These are phyloP conservation scores for Crepidodera aurea DNA, from an alignment of 2,888 invertebrate genomes.

Conservation along the genomic window DNA sequence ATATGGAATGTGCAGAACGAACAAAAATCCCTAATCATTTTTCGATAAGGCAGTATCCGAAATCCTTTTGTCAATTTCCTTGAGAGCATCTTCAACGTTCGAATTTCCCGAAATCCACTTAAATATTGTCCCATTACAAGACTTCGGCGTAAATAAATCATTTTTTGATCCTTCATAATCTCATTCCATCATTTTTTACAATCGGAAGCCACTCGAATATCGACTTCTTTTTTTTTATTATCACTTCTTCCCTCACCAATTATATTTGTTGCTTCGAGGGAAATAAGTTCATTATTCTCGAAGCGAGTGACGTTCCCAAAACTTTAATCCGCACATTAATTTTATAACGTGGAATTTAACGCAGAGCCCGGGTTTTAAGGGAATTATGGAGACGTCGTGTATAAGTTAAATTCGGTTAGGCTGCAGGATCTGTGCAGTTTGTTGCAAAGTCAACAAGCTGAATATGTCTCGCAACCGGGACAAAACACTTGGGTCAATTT, in stretches of 20 bases:
- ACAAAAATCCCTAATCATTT: slow-evolving; percentile 11
- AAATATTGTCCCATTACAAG: slow-evolving; percentile 21
- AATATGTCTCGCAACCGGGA: slow-evolving; percentile 1
- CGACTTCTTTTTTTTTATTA: background rate
- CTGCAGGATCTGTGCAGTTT: slow-evolving; percentile 25
- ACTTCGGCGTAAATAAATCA: slow-evolving; percentile 21
- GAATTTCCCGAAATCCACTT: slow-evolving; percentile 23
- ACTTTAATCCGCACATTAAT: slow-evolving; percentile 29
- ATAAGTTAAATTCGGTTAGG: slow-evolving; percentile 24
- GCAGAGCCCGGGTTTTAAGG: slow-evolving; percentile 14
- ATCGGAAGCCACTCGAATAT: slow-evolving; percentile 21
- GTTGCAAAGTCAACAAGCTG: slow-evolving; percentile 28
- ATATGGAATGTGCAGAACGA: background rate
- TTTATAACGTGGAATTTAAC: slow-evolving; percentile 27
- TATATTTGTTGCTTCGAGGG: slow-evolving; percentile 6
- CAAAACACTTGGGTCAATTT: background rate
- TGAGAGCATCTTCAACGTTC: slow-evolving; percentile 15
- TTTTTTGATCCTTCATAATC: slow-evolving; percentile 25
- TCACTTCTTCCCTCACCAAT: background rate
- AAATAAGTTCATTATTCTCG: slow-evolving; percentile 29
- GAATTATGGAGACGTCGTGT: slow-evolving; percentile 25
- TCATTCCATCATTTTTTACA: slow-evolving; percentile 16
- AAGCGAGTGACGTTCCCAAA: slow-evolving; percentile 19
- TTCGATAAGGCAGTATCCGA: slow-evolving; percentile 11
- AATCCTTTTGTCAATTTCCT: slow-evolving; percentile 22